Evolutionary conservation across 2,888 invertebrate species (phyloP).

Genomic region (Lepidocyrtoides sp.): DNA sequence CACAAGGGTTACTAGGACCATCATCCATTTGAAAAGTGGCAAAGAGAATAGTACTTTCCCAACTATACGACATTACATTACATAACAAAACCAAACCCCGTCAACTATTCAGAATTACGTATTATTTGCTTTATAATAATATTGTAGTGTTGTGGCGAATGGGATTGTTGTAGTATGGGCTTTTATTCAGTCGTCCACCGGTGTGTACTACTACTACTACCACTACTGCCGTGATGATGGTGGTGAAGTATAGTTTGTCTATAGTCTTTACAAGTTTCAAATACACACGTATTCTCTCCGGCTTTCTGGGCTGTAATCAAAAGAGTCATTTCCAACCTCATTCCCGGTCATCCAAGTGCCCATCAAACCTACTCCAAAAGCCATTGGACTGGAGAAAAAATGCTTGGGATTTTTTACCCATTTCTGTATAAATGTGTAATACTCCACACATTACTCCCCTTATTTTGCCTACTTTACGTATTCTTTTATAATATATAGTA

Average conservation of each 20-base stretch:
- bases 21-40: constrained; percentile 75
- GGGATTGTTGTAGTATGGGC: constrained; percentile 37
- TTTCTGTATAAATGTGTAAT: constrained; percentile 43
- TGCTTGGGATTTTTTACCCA: constrained; percentile 74
- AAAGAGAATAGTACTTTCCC: constrained; percentile 37
- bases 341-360: constrained; percentile 82
- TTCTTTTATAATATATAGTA: background rate
- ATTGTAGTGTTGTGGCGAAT: constrained; percentile 42
- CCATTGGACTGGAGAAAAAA: constrained; percentile 74
- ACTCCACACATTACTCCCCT: constrained; percentile 28
- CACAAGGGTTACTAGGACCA: constrained; percentile 72
- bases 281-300: constrained; percentile 22
- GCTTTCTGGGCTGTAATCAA: constrained; percentile 79
- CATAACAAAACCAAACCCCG: constrained; percentile 61
- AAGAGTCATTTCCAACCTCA: constrained; percentile 82
- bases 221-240: too few relatives aligned
- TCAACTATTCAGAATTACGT: constrained; percentile 60
- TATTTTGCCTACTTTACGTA: background rate
- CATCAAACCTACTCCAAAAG: constrained; percentile 79
- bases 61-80: constrained; percentile 40
- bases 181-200: too few relatives aligned
- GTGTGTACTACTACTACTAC: background rate
- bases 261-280: too few relatives aligned
- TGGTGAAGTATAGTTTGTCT: too few relatives aligned
- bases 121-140: constrained; percentile 68